Evolutionary conservation across 2,113 vertebrate genomes (phyloP).

Genomic region (Pygoscelis antarcticus): DNA sequence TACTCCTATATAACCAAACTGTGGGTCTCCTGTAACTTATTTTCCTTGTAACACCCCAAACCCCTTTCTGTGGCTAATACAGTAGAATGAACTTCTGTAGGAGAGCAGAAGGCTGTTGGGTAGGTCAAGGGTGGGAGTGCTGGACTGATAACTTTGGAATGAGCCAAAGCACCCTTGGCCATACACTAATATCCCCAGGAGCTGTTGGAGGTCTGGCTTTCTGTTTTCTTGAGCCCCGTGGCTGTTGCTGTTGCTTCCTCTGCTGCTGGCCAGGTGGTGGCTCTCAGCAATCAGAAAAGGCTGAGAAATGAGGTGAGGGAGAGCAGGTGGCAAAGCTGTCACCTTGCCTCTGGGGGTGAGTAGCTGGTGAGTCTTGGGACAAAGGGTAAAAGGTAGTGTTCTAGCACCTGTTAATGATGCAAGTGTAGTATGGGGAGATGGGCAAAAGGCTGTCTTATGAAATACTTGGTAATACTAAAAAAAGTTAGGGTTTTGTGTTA

Average conservation of each 20-base stretch:
- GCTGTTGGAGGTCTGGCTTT: not conserved
- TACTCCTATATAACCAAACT: not conserved
- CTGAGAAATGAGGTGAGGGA: not conserved
- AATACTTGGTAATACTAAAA: not conserved
- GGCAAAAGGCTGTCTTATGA: not conserved
- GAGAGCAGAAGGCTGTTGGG: not conserved
- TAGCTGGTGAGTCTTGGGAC: not conserved
- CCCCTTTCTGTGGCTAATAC: not conserved
- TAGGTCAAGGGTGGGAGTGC: not conserved
- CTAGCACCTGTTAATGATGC: not conserved
- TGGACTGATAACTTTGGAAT: not conserved
- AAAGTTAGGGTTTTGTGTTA: not conserved
- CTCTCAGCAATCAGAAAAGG: slow-evolving; percentile 32
- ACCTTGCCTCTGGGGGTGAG: not conserved
- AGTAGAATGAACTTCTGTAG: not conserved
- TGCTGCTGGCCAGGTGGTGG: slow-evolving; percentile 60
- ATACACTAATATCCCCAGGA: not conserved
- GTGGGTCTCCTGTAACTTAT: not conserved
- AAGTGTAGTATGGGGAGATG: not conserved
- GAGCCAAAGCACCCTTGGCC: not conserved
- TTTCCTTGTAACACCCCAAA: not conserved
- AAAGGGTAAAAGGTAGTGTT: not conserved
- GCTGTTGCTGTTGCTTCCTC: not conserved
- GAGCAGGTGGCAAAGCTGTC: not conserved
- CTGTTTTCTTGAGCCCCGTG: not conserved